Evolutionary conservation across 1,140 invertebrate genomes (phyloP).

Genomic region (Bombyx mandarina): DNA sequence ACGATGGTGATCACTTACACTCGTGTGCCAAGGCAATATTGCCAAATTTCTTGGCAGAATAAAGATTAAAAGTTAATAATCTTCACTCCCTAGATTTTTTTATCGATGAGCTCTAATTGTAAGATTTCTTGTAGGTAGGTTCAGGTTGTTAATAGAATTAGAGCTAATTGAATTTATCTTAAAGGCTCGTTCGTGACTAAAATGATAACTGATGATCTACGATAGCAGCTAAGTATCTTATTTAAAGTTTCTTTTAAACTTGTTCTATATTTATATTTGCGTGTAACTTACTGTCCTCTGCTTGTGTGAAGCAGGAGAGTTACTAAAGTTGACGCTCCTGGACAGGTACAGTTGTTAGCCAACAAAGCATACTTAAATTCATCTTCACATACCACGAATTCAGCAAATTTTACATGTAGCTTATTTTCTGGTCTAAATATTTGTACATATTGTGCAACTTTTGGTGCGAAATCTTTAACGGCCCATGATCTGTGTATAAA

Average conservation of each 20-base stretch:
- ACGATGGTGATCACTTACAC: too few relatives aligned
- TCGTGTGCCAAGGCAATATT: too few relatives aligned
- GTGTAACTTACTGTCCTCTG: constrained; percentile 88
- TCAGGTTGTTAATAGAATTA: too few relatives aligned
- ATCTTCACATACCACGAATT: constrained; percentile 98
- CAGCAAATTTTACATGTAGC: constrained; percentile 97
- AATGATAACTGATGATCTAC: too few relatives aligned
- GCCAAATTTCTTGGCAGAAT: too few relatives aligned
- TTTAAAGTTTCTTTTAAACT: neutral
- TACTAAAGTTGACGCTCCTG: constrained; percentile 95
- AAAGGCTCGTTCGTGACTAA: too few relatives aligned
- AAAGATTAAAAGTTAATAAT: too few relatives aligned
- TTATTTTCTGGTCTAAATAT: constrained; percentile 98
- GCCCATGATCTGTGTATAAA: constrained; percentile 85
- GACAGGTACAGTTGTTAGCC: constrained; percentile 98
- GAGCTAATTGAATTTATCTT: too few relatives aligned
- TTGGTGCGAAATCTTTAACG: constrained; percentile 97
- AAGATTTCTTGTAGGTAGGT: too few relatives aligned
- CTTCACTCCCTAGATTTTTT: too few relatives aligned
- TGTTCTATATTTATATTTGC: neutral
- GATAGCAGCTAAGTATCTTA: neutral
- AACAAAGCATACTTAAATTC: constrained; percentile 97
- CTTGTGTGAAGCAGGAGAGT: constrained; percentile 96
- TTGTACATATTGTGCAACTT: constrained; percentile 97
- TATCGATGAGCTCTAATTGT: too few relatives aligned